Evolutionary conservation across 2,888 invertebrate species (phyloP), one percentile per base, ranked within the genome.

Genomic region (Dorcus hopei): DNA sequence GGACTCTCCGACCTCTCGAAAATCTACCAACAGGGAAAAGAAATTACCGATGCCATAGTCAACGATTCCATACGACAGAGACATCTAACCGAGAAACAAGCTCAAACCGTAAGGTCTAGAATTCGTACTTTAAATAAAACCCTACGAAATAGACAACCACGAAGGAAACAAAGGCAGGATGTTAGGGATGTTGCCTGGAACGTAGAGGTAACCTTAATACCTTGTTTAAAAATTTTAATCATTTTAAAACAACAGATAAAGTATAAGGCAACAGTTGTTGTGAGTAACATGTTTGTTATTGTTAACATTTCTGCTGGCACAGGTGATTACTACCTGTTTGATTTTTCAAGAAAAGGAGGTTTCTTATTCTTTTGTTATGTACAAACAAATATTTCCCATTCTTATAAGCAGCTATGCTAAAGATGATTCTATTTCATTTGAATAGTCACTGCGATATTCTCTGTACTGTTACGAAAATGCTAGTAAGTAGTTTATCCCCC

Each of bases 141-240:
- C 1, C 84, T 91, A 38, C 82, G 89, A 53, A 83, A 85, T 70
- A 82, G 86, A 68, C 81, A 83, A 51, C 82, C 87, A n/a, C 66
- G 75, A 42, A 82, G 90, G 60, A 82, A 82, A 64, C 81, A 80
- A 52, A 74, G 82, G 42, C 81, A 82, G 9, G 93, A 93, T 74
- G 90, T 93, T 60, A 80, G 93, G 68, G 91, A 93, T 78, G 89
- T 93, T 52, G 89, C 92, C 72, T 86, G 90, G 76, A 91, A 91
- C 79, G 82, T 88, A 65, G 92, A 92, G 84, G 91, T 91, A 72
- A 80, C 14, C 14, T 14, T 80, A 26, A 9, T 16, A 3, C 4
- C 26, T 67, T 39, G n/a, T 8, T 38, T 11, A 23, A 53, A 38
- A 3, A 26, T 26, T 7, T 9, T 49, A 19, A 38, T 23, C 6